Evolutionary conservation across 2,113 vertebrate genomes (phyloP), one percentile per base, ranked within the genome.

Genomic region (Gobiocypris rarus): DNA sequence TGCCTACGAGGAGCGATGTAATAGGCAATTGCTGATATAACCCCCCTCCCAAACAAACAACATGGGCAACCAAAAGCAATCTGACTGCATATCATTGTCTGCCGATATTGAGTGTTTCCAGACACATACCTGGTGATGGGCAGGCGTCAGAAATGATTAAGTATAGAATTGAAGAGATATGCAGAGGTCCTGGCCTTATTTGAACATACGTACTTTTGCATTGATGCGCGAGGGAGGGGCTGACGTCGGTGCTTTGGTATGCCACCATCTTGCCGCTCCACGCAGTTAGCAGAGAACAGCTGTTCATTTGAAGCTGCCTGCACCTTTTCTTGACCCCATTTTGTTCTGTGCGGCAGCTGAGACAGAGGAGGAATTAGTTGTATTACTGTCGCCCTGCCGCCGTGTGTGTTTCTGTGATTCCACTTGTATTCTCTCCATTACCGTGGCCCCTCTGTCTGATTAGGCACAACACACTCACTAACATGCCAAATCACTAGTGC

Each of bases 351-450:
- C 95, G 95, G 92, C 93, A 91, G 93, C 89, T 89, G 92, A 97
- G 95, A 95, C 95, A 96, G 96, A 95, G 94, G 95, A 96, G 95
- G 95, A 98, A 98, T 98, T 97, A 99, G 97, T 95, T 96, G 91
- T 94, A 98, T 98, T 98, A 98, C 94, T 90, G 90, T 91, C 93
- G 97, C 95, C 95, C 95, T 87, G 93, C 95, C 89, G 92, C 91
- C 90, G 92, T 93, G 93, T 92, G 94, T 95, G 96, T 96, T 95
- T 95, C 96, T 99, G 97, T 99, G 97, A 97, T 97, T 96, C 94
- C 95, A 96, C 96, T 96, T 96, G 96, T 95, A 98, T 99, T 98
- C 97, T 95, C 96, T 97, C 96, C 96, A 99, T 99, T 99, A 99
- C 94, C 93, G 94, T 95, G 95, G 95, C 96, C 97, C 95, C 97